phyloP scores from a whole-genome alignment of 2,113 vertebrate genomes.

The Donacobius atricapilla region DNA sequence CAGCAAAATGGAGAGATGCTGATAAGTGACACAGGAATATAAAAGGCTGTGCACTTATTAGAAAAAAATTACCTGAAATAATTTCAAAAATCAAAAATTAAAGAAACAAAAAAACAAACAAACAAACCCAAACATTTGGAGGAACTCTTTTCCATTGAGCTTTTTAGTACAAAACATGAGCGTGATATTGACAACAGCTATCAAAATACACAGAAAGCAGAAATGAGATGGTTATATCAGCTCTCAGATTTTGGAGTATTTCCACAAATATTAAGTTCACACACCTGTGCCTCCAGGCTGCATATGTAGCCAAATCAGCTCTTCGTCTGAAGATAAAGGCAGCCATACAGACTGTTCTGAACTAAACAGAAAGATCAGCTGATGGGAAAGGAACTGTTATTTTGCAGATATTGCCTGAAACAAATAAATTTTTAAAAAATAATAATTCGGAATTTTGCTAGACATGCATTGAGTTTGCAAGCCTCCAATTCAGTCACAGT shows the following conservation, averaged over 20 bases:
- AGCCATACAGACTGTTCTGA: neutral
- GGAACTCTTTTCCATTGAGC: neutral
- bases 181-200: neutral
- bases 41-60: neutral
- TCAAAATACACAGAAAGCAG: neutral
- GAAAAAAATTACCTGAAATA: neutral
- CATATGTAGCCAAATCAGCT: neutral
- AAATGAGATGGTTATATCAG: neutral
- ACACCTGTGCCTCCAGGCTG: neutral
- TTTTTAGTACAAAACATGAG: neutral
- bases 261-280: neutral
- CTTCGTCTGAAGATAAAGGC: neutral
- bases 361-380: neutral
- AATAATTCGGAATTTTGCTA: neutral
- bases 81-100: neutral
- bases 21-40: neutral
- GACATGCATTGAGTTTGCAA: neutral
- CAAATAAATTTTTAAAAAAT: fast-evolving
- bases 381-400: neutral
- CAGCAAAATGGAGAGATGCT: neutral
- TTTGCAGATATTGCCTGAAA: neutral
- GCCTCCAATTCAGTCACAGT: neutral
- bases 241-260: neutral
- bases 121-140: neutral
- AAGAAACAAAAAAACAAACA: neutral